Conservation (phyloP, 2,797 vertebrate genomes). For the Gymnothorax reevesii region DNA sequence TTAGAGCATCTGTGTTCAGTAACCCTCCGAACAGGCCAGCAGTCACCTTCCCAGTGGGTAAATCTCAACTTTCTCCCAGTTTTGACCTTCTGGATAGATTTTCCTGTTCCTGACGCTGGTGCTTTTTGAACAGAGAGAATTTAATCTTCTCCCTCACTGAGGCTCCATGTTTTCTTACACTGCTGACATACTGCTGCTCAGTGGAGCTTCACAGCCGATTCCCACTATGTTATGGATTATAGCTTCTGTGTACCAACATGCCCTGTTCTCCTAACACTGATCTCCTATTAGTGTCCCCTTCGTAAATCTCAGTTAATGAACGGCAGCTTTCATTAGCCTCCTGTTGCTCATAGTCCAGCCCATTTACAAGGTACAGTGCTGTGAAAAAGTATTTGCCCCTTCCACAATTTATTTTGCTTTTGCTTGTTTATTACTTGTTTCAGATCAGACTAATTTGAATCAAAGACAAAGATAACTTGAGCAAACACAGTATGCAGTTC, state of each 20-base stretch:
- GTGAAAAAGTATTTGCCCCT: not conserved
- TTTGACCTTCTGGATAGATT: not conserved
- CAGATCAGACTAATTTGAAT: too few relatives aligned
- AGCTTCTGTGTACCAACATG: not conserved
- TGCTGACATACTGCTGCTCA: not conserved
- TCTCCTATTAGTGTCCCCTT: not conserved
- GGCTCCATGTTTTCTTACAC: not conserved
- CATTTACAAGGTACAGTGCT: not conserved
- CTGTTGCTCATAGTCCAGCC: not conserved
- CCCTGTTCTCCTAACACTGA: not conserved
- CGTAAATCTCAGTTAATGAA: not conserved
- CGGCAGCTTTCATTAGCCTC: not conserved
- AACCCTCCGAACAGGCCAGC: not conserved
- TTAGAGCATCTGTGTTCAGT: not conserved
- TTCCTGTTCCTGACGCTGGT: not conserved
- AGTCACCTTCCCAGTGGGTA: not conserved
- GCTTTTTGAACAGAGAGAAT: not conserved
- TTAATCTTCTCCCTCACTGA: slow-evolving; percentile 2
- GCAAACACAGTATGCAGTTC: too few relatives aligned
- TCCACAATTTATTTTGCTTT: too few relatives aligned
- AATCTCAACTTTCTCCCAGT: not conserved
- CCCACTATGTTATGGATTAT: not conserved
- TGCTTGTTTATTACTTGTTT: too few relatives aligned
- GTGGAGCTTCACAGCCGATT: not conserved
- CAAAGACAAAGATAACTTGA: too few relatives aligned